Conservation (phyloP, 2,888 invertebrate species). For the Alentia gelatinosa region DNA sequence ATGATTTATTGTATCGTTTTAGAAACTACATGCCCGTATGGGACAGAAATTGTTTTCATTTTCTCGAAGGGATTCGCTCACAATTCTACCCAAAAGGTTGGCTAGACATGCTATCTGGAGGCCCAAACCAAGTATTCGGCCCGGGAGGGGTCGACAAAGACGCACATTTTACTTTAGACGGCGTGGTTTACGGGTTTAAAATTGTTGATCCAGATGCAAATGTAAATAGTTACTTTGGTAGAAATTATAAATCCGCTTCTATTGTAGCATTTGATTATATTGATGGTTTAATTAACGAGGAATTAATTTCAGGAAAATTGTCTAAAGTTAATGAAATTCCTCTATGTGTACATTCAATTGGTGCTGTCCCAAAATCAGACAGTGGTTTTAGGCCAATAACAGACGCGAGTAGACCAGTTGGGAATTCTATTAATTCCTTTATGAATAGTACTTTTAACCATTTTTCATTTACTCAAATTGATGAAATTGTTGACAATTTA, state of each 20-base stretch:
- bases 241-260: neutral
- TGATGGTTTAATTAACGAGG: neutral
- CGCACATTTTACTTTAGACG: neutral
- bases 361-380: neutral
- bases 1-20: neutral
- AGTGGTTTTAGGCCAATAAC: neutral
- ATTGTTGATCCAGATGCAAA: neutral
- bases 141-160: neutral
- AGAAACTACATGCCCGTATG: neutral
- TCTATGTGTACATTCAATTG: neutral
- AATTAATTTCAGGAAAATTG: neutral
- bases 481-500: neutral
- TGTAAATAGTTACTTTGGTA: neutral
- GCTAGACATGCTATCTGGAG: neutral
- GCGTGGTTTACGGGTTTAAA: neutral
- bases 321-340: neutral
- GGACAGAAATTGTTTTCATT: neutral
- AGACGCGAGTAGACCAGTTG: neutral
- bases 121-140: neutral
- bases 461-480: neutral
- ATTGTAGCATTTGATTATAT: neutral
- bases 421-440: too few species aligned
- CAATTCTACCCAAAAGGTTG: neutral
- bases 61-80: neutral
- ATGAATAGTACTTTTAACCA: neutral